Conservation (phyloP, 2,113 vertebrate species). For the Phocoena phocoena region DNA sequence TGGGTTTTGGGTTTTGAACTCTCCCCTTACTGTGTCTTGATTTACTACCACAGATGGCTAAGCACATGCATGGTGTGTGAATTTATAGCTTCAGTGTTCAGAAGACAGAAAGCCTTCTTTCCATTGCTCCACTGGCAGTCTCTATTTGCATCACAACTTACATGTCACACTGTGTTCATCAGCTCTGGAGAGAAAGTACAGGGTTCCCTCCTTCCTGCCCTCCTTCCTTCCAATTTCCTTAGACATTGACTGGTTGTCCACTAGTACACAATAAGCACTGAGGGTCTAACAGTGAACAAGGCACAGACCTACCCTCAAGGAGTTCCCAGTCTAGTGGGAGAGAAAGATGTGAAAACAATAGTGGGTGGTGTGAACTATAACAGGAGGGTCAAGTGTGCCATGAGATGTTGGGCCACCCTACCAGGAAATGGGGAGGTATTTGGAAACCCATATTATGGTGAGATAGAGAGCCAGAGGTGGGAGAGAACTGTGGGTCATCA, state of each 20-base stretch:
- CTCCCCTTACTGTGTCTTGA: not conserved
- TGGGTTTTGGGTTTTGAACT: not conserved
- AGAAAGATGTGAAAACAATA: not conserved
- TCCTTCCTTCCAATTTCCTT: not conserved
- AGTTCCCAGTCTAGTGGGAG: not conserved
- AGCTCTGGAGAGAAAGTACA: not conserved
- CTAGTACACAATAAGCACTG: not conserved
- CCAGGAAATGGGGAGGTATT: not conserved
- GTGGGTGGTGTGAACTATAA: not conserved
- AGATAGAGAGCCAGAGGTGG: not conserved
- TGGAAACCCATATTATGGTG: not conserved
- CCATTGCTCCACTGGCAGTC: not conserved
- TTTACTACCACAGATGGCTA: not conserved
- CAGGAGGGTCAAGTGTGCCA: not conserved
- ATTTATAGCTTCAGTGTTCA: not conserved
- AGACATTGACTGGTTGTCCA: not conserved
- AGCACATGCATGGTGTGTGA: not conserved
- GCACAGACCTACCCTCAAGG: not conserved
- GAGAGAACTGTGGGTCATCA: not conserved
- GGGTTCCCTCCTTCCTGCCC: not conserved
- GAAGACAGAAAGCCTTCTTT: not conserved
- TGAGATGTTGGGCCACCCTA: not conserved
- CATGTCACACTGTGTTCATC: not conserved
- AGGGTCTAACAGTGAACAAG: not conserved
- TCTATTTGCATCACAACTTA: not conserved